Conservation (phyloP, 2,113 vertebrate genomes). For the Misgurnus anguillicaudatus region DNA sequence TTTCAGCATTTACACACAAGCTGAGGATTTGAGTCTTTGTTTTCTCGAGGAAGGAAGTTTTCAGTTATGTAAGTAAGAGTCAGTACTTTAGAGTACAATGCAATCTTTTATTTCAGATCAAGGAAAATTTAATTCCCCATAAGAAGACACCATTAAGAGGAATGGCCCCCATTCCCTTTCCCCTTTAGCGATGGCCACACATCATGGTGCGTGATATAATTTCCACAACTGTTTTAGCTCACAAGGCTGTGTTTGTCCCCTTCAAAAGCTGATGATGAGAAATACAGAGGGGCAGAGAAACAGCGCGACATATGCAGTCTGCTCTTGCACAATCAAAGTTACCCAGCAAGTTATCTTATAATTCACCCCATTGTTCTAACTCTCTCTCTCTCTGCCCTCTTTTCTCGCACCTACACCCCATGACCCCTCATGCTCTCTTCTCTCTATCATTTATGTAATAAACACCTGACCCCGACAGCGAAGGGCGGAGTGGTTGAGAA, state of each 20-base stretch:
- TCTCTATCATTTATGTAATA: conserved; percentile 75
- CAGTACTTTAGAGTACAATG: not conserved
- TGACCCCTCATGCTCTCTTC: conserved; percentile 39
- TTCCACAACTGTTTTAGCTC: not conserved
- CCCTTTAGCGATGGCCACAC: conserved; percentile 17
- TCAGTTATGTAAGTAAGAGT: not conserved
- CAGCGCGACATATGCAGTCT: conserved; percentile 3
- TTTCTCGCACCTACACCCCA: conserved; percentile 26
- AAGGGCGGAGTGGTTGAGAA: conserved; percentile 45
- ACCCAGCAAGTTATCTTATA: conserved; percentile 29
- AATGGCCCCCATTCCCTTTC: not conserved
- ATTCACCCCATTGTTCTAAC: conserved; percentile 1
- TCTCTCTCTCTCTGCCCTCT: conserved; percentile 2
- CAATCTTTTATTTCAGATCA: not conserved
- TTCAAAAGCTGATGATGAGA: conserved; percentile 12
- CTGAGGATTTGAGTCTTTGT: no score
- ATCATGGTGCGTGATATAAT: conserved; percentile 2
- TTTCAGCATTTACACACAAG: no score
- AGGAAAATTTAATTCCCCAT: conserved; percentile 23
- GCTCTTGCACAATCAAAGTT: conserved; percentile 3
- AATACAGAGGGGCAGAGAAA: conserved; percentile 4
- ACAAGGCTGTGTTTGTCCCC: conserved; percentile 33
- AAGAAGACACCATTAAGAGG: conserved; percentile 12
- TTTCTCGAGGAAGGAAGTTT: not conserved
- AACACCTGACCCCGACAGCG: conserved; percentile 64